Base-by-base conservation (phyloP, 2,888 invertebrate genomes). In the Eupithecia subfuscata region DNA sequence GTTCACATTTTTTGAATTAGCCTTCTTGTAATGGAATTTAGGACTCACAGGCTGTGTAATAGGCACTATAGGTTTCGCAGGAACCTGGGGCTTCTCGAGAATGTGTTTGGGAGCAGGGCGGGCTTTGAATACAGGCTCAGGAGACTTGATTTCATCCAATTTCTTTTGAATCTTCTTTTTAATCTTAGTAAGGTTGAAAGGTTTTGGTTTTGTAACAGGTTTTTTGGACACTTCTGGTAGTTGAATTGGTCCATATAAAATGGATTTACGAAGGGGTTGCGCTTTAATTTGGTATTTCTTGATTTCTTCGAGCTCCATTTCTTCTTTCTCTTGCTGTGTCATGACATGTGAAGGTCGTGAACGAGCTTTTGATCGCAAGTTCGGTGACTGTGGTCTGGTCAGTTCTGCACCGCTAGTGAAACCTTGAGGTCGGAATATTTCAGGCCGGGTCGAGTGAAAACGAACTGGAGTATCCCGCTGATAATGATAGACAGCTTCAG, bases 251-350 rank as follows among this genome's bases (percentile, higher is more conserved):
- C n/a, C n/a, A n/a, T n/a, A n/a, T n/a, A n/a, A n/a, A n/a, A n/a
- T n/a, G n/a, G n/a, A n/a, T n/a, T n/a, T n/a, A n/a, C n/a, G n/a
- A n/a, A n/a, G n/a, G n/a, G n/a, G n/a, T n/a, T n/a, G n/a, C n/a
- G n/a, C n/a, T n/a, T n/a, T n/a, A n/a, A 95, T 96, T 88, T 96
- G 96, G 84, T 95, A 95, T 91, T 96, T 96, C 84, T 95, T 96
- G 14, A 96, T 94, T 87, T 97, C 96, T 85, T 97, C 96, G 0
- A 96, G 78, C 85, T 97, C 96, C 81, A 95, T 83, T 78, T 95
- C 91, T 85, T 97, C 97, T 70, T 93, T 91, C 81, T 97, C 96
- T 79, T 96, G 95, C 72, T 95, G 95, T 18, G 96, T 96, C 22
- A 96, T 80, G n/a, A 95, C 89, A 70, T 94, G 92, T 0, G 92